A percentile compares a stretch with the other conserved stretches of the same genome.
phyloP scores from a whole-genome alignment of 2,888 invertebrate genomes.

The Agrochola macilenta region DNA sequence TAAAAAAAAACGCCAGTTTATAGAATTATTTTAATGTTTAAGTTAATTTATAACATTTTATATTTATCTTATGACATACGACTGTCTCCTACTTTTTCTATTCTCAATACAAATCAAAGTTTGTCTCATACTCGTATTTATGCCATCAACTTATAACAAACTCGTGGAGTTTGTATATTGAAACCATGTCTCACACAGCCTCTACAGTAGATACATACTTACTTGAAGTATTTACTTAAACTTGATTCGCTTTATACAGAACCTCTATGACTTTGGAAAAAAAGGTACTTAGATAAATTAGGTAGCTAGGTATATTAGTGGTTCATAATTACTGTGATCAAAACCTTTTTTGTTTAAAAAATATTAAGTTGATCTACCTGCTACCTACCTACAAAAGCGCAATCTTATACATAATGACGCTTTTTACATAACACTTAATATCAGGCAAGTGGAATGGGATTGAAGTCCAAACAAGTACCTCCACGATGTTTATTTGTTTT shows the following conservation, averaged over 20 bases:
- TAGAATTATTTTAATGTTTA: too few relatives aligned
- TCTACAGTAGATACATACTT: too few relatives aligned
- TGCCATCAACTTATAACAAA: too few relatives aligned
- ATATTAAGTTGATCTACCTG: neutral
- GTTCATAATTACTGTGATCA: neutral
- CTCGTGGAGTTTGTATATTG: too few relatives aligned
- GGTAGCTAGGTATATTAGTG: neutral
- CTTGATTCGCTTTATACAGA: neutral
- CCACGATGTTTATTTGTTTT: slow-evolving; percentile 17
- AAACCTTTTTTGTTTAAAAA: neutral
- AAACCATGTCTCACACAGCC: too few relatives aligned
- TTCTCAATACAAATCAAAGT: too few relatives aligned
- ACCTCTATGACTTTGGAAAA: neutral
- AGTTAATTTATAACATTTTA: too few relatives aligned
- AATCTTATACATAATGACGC: neutral
- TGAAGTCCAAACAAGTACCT: slow-evolving; percentile 8
- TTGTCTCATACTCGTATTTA: too few relatives aligned
- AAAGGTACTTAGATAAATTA: neutral
- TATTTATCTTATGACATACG: too few relatives aligned
- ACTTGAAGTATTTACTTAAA: neutral
- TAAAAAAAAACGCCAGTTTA: too few relatives aligned
- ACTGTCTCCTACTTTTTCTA: too few relatives aligned
- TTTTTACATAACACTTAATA: neutral
- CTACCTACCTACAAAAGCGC: neutral
- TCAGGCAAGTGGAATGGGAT: neutral